Base-by-base conservation (phyloP, 2,113 vertebrate genomes). In the Pimephales promelas region DNA sequence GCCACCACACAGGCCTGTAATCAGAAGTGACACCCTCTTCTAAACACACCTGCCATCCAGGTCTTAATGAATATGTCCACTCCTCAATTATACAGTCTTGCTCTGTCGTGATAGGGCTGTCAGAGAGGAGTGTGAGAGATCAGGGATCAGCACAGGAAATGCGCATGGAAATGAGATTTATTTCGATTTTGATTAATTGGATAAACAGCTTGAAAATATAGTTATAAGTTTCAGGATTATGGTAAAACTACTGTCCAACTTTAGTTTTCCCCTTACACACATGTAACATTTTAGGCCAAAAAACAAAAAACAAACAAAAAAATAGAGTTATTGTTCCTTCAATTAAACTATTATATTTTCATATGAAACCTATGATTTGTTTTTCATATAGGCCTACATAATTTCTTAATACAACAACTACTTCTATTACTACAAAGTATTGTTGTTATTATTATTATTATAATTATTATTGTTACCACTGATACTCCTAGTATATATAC, bases 21-120 rank as follows among this genome's bases (percentile, higher is more conserved):
- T 92, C 92, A 91, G 92, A 94, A 92, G 89, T 92, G 94, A 95
- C 94, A 94, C 93, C 90, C 72, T 24, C 82, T 70, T 82, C 64
- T 81, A 81, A 84, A 84, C 54, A 84, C 79, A 84, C 52, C 76
- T 43, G 83, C 81, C 79, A 86, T 8, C 34, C 70, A 45, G 47
- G 56, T 71, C 31, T 49, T 83, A 83, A 88, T 88, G 64, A 85
- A 86, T 26, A 85, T 56, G 83, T 86, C 81, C 7, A 11, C 10
- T 11, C 77, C 28, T 61, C 73, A 88, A 88, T 88, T 83, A 88
- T 56, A 10, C 34, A 26, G 18, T 49, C 14, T 61, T 70, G 59
- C 57, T 62, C 36, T 18, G 61, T 64, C 78, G 31, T n/a, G 62
- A 68, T 77, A 20, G 47, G 64, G 14, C 28, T 31, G 34, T 47